phyloP scores from a whole-genome alignment of 2,113 vertebrate genomes.

The Petroica traversi region DNA sequence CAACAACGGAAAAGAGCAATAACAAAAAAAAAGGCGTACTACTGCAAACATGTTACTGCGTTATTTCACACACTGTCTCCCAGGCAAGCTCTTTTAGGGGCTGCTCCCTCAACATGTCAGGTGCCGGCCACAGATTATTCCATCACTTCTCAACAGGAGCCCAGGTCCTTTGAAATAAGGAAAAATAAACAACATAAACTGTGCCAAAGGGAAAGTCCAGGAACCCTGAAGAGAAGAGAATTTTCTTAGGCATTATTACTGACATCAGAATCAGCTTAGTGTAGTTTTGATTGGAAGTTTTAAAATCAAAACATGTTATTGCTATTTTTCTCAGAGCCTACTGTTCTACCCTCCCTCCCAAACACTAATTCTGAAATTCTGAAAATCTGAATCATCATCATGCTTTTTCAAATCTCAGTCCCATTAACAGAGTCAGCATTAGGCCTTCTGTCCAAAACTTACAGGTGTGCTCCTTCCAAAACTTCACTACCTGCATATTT shows the following conservation, averaged over 20 bases:
- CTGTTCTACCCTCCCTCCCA: neutral
- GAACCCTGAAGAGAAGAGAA: constrained; percentile 26
- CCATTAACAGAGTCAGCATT: neutral
- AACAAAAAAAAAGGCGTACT: constrained; percentile 42
- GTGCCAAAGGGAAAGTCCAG: constrained; percentile 21
- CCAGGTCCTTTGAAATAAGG: constrained; percentile 73
- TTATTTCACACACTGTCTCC: constrained; percentile 69
- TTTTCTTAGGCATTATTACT: neutral
- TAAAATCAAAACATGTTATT: neutral
- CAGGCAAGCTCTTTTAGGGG: constrained; percentile 59
- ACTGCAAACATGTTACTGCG: constrained; percentile 68
- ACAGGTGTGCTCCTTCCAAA: neutral
- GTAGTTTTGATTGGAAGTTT: neutral
- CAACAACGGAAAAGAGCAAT: constrained; percentile 20
- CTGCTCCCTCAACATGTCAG: constrained; percentile 64
- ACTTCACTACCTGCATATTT: neutral
- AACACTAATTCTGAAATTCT: neutral
- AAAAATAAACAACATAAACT: constrained; percentile 68
- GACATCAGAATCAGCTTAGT: neutral
- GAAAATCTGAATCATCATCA: neutral
- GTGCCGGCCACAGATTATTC: constrained; percentile 59
- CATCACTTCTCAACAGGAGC: constrained; percentile 67
- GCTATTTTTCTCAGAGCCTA: neutral
- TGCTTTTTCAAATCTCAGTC: neutral
- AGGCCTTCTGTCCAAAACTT: neutral